Percentiles rank a stretch among this genome's conserved stretches.
These are phyloP conservation scores for Rutpela maculata DNA, from an alignment of 2,888 invertebrate species.

Conservation along the genomic window DNA sequence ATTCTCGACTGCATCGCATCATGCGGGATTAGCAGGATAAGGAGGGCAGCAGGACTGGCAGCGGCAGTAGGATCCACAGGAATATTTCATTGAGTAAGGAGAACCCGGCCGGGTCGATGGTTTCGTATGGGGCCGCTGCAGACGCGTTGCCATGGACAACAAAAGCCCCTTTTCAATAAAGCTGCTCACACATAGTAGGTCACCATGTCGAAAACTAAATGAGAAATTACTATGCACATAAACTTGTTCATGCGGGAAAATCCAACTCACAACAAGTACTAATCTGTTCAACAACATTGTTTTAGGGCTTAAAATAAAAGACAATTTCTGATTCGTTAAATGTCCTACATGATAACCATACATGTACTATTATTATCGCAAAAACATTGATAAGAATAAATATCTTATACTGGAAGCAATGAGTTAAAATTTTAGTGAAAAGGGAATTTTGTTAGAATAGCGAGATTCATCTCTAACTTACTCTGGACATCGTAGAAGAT, in stretches of 20 bases:
- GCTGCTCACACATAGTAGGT: slow-evolving; percentile 37
- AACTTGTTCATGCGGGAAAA: neutral
- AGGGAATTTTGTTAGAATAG: no score
- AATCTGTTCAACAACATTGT: no score
- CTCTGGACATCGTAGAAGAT: no score
- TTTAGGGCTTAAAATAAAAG: no score
- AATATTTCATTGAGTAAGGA: slow-evolving; percentile 45
- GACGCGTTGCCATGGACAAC: slow-evolving; percentile 40
- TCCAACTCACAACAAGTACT: neutral
- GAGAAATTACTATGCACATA: slow-evolving; percentile 24
- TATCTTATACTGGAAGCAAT: no score
- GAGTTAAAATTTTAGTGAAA: no score
- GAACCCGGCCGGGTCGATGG: slow-evolving; percentile 37
- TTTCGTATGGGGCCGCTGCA: slow-evolving; percentile 37
- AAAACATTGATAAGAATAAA: no score
- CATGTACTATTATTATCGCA: no score
- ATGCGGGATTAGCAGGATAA: slow-evolving; percentile 22
- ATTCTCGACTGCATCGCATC: slow-evolving; percentile 13
- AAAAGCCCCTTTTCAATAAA: slow-evolving; percentile 27
- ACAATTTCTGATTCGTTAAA: no score
- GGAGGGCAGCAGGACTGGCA: slow-evolving; percentile 32
- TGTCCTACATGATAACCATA: no score
- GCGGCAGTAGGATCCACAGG: slow-evolving; percentile 10
- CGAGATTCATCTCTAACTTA: no score
- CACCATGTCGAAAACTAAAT: slow-evolving; percentile 36